A percentile compares a stretch with the other conserved stretches of the same genome.
Evolutionary conservation across 2,113 vertebrate species (phyloP).

Genomic region (Lucifuga dentata): DNA sequence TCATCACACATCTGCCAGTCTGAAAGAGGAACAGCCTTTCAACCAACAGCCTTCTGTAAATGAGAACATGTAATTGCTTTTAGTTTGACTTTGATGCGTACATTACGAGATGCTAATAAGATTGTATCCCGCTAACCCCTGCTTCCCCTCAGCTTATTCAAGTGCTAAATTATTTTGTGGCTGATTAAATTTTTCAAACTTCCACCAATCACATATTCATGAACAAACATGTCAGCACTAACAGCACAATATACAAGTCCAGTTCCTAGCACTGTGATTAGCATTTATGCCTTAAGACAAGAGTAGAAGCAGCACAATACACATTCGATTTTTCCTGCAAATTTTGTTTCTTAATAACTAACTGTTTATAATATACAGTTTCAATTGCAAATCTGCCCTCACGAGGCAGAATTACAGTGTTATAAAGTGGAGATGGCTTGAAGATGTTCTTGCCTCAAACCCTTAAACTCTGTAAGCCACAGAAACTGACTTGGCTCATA

Average conservation of each 20-base stretch:
- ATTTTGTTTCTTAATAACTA: conserved; percentile 3
- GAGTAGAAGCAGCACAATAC: not conserved
- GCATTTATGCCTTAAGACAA: conserved; percentile 12
- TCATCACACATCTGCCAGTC: conserved; percentile 15
- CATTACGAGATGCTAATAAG: conserved; percentile 44
- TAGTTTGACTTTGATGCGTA: conserved; percentile 39
- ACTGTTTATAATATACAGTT: not conserved
- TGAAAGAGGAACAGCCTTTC: conserved; percentile 27
- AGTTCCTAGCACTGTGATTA: not conserved
- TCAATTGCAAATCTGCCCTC: not conserved
- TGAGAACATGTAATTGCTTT: conserved; percentile 37
- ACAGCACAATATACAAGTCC: conserved; percentile 4
- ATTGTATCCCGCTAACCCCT: conserved; percentile 26
- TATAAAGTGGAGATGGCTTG: too few species aligned
- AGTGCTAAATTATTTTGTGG: conserved; percentile 38
- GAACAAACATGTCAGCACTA: conserved; percentile 19
- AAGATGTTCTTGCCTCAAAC: too few species aligned
- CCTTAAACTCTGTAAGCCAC: too few species aligned
- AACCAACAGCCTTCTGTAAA: conserved; percentile 26
- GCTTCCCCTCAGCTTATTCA: conserved; percentile 15
- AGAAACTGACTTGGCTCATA: too few species aligned
- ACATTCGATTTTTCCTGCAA: conserved; percentile 10
- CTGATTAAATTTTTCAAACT: conserved; percentile 30
- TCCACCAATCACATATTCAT: conserved; percentile 40
- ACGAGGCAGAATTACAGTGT: not conserved